These are phyloP conservation scores for Pseudopodoces humilis DNA, from an alignment of 2,113 vertebrate species.

Conservation along the genomic window DNA sequence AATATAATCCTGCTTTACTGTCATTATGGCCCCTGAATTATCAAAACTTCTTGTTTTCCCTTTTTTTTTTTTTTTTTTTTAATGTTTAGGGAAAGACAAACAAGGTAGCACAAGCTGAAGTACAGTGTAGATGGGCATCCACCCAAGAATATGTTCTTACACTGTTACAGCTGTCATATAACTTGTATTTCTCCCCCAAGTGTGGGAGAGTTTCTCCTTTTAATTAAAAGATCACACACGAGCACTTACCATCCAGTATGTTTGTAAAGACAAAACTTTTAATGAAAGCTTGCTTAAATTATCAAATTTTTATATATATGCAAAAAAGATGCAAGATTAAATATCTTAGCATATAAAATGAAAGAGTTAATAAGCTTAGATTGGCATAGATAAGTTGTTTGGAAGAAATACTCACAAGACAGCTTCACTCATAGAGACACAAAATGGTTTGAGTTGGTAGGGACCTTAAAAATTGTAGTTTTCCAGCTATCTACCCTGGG, in stretches of 20 bases:
- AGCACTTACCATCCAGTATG: neutral
- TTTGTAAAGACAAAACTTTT: neutral
- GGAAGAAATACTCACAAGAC: neutral
- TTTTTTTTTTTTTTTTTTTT: neutral
- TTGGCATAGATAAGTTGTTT: neutral
- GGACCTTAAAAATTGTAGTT: neutral
- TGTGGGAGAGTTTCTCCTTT: neutral
- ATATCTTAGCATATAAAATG: neutral
- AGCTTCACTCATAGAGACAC: neutral
- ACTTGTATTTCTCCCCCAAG: neutral
- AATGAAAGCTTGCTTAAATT: neutral
- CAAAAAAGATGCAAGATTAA: neutral
- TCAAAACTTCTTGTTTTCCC: fast-evolving
- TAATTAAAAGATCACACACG: neutral
- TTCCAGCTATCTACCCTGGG: fast-evolving
- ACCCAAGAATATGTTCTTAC: neutral
- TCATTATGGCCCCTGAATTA: neutral
- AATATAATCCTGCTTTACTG: neutral
- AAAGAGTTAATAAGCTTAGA: neutral
- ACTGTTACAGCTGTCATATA: fast-evolving
- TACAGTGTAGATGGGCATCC: fast-evolving
- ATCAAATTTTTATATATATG: neutral
- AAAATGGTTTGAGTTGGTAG: neutral
- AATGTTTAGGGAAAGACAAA: neutral
- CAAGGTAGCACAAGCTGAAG: neutral